These are phyloP conservation scores for Melanchra persicariae DNA, from an alignment of 2,888 invertebrate species.

Conservation along the genomic window DNA sequence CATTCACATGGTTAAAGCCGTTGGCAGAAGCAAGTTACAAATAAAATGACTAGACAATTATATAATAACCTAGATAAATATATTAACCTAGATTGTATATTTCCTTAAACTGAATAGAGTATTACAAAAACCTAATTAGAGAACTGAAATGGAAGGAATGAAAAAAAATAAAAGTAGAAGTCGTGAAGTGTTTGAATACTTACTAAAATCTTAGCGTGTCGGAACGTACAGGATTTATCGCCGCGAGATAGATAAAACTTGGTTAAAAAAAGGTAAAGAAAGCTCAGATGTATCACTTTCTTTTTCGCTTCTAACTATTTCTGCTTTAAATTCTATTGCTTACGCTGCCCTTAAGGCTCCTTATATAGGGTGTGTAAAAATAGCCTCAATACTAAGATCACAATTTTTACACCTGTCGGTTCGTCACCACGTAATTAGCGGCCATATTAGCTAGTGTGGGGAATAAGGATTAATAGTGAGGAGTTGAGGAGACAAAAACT, in stretches of 20 bases:
- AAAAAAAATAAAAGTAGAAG: conserved; percentile 18
- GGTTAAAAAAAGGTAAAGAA: conserved; percentile 21
- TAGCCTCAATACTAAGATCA: conserved; percentile 40
- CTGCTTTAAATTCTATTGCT: conserved; percentile 51
- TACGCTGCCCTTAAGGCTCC: conserved; percentile 53
- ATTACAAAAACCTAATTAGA: not conserved
- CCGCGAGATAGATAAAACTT: conserved; percentile 30
- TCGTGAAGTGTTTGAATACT: conserved; percentile 24
- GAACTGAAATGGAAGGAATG: not conserved
- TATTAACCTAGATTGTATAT: no score
- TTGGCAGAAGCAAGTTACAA: conserved; percentile 16
- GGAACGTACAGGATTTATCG: conserved; percentile 34
- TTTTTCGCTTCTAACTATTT: conserved; percentile 34
- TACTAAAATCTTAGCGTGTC: conserved; percentile 39
- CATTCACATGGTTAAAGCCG: no score
- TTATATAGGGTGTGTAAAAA: conserved; percentile 60
- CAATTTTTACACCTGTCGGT: conserved; percentile 42
- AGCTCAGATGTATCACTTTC: conserved; percentile 33
- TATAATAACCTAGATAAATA: no score
- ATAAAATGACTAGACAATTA: conserved; percentile 51
- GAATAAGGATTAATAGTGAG: conserved; percentile 45
- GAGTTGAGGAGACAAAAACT: conserved; percentile 48
- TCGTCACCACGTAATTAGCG: conserved; percentile 47
- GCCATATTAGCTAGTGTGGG: conserved; percentile 48
- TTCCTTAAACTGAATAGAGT: conserved; percentile 10